Evolutionary conservation across 2,113 vertebrate species (phyloP), one percentile per base, ranked within the genome.

Genomic region (Mormyrus lacerda): DNA sequence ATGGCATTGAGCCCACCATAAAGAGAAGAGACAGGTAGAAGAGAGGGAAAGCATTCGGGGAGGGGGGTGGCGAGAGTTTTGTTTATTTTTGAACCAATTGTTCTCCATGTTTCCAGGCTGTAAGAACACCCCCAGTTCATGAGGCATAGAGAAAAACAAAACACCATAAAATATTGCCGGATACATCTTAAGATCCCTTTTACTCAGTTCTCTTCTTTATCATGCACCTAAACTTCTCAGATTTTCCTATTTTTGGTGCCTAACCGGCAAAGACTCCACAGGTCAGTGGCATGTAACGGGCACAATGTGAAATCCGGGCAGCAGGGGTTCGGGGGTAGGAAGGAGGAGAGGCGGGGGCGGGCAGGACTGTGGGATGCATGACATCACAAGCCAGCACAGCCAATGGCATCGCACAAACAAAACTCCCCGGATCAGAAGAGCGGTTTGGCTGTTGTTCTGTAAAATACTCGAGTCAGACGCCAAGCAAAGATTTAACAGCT

Each of bases 11-110:
- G 44, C 55, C 31, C 55, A 39, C 51, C 42, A 21, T 35, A 53
- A 19, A 87, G 86, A 87, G 86, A 55, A 35, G 7, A 55, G 85
- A 55, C n/a, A 87, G 53, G 86, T 87, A 42, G 47, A 50, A 58
- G 15, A 87, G 15, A 58, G 84, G 19, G 47, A 85, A 31, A 13
- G 27, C 9, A 31, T 50, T n/a, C 4, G 11, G 24, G 27, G 82
- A 4, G 82, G 82, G 84, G 84, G 51, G 51, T 11, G 31, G 35
- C 0, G 6, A 0, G 39, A 24, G 65, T 65, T 61, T 44, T 87
- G 24, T 53, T 31, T 86, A 79, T 42, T 79, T 53, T 53, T 87
- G 5, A 35, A 53, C 27, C 13, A 35, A 85, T 85, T 87, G 27
- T 85, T 48, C 24, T 85, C 24, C 83, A n/a, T 85, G 82, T 85